phyloP scores from a whole-genome alignment of 2,888 invertebrate genomes.

The Pheosia tremula region DNA sequence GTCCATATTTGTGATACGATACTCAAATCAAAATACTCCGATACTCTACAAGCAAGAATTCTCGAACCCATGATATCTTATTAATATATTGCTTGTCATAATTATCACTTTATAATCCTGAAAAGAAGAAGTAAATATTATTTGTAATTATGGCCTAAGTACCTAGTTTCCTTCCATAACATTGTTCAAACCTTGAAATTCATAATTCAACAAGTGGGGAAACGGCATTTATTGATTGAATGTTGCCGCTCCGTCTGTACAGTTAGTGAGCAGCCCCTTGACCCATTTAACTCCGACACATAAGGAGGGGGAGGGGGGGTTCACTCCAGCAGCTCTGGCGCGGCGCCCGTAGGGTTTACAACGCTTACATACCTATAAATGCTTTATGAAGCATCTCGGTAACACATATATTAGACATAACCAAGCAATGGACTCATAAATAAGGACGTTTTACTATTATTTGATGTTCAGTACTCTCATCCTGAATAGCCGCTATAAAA shows the following conservation, averaged over 20 bases:
- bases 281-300: constrained; percentile 65
- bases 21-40: constrained; percentile 35
- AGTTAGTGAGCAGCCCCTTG: constrained; percentile 48
- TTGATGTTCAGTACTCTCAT: not conserved
- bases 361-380: constrained; percentile 4
- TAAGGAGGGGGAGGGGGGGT: constrained; percentile 39
- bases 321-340: constrained; percentile 15
- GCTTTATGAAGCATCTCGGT: constrained; percentile 2
- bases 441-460: constrained; percentile 5
- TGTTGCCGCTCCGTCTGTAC: constrained; percentile 24
- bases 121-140: constrained; percentile 36
- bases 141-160: too few relatives aligned
- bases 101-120: constrained; percentile 65
- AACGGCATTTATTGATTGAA: constrained; percentile 40
- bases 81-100: constrained; percentile 80
- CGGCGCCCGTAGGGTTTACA: not conserved
- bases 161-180: too few relatives aligned
- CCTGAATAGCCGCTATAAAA: not conserved
- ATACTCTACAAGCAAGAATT: constrained; percentile 47
- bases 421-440: not conserved
- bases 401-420: constrained; percentile 3
- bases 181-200: not conserved
- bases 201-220: constrained; percentile 15
- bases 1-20: constrained; percentile 70
- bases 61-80: constrained; percentile 69